Base-by-base conservation (phyloP, 2,797 vertebrate species). In the Phrynocephalus forsythii region DNA sequence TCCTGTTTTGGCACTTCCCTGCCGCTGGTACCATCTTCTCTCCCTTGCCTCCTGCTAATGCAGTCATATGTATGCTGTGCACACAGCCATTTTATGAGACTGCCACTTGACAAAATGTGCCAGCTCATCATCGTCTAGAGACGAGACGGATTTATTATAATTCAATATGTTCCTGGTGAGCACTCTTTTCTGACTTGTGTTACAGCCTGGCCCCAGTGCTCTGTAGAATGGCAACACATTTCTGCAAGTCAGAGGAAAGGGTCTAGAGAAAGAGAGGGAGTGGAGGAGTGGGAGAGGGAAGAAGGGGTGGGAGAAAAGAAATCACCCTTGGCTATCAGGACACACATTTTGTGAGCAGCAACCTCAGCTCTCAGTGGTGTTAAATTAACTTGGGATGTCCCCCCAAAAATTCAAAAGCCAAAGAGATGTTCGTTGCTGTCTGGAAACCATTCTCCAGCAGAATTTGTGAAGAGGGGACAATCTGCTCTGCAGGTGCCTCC, bases 121-220 rank as follows among this genome's bases (percentile, higher is more conserved):
- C 95, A 95, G 94, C 94, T 95, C 94, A 95, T 96, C 95, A 96
- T 94, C 94, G 94, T 95, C 93, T 96, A 92, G 93, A 95, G 94
- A 95, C 93, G 48, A 95, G 95, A 95, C 93, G 95, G 94, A 95
- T 95, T 96, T 96, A 96, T 96, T 95, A 95, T 95, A 95, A 95
- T 95, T 96, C 95, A 95, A 96, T 96, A 96, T 95, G 94, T 94
- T 95, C 94, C 92, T 95, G 28, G 0, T 93, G 93, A 95, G 92
- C 92, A 94, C 93, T 94, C 92, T 92, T 95, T 95, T 93, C 93
- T 93, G 91, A 94, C 93, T 93, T 91, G 92, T 91, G 92, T 93
- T 95, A 92, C 93, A 92, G 92, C 87, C 95, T 94, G 95, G 79
- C 87, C 68, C 86, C 79, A 88, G 90, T 89, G 89, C 93, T 93